These are phyloP conservation scores for Salpingus planirostris DNA, from an alignment of 2,888 invertebrate species.

Conservation along the genomic window DNA sequence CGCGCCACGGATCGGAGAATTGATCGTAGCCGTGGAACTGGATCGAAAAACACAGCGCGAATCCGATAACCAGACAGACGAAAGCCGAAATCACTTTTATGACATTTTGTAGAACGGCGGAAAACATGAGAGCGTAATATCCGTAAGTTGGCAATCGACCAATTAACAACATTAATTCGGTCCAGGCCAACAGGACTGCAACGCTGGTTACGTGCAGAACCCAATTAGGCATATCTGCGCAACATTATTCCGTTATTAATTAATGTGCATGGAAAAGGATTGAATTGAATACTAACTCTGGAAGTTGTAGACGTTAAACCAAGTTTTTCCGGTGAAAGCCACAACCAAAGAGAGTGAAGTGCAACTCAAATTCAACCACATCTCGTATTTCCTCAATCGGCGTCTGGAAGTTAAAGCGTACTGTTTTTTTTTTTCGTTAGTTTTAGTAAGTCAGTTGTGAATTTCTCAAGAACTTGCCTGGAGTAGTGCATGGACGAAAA, in stretches of 20 bases:
- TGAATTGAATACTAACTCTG: too few relatives aligned
- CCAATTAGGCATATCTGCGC: conserved; percentile 32
- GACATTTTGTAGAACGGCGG: conserved; percentile 46
- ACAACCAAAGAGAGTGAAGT: conserved; percentile 33
- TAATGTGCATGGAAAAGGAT: not conserved
- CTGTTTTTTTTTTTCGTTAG: conserved; percentile 12
- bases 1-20: conserved; percentile 39
- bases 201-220: conserved; percentile 39
- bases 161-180: conserved; percentile 46
- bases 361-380: conserved; percentile 38
- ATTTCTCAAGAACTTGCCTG: conserved; percentile 21
- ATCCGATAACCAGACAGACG: conserved; percentile 47
- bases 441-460: not conserved
- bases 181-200: conserved; percentile 45
- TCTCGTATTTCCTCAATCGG: conserved; percentile 37
- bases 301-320: too few relatives aligned
- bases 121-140: conserved; percentile 49
- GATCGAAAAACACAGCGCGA: conserved; percentile 47
- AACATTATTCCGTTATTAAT: not conserved
- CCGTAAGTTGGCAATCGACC: conserved; percentile 48
- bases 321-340: conserved; percentile 21
- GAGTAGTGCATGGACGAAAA: conserved; percentile 31
- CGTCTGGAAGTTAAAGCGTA: conserved; percentile 33
- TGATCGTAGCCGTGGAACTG: conserved; percentile 42
- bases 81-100: conserved; percentile 45